Percentiles rank a stretch among this genome's conserved stretches.
These are phyloP conservation scores for Periophthalmus modestus DNA, from an alignment of 2,113 vertebrate species.

Conservation along the genomic window DNA sequence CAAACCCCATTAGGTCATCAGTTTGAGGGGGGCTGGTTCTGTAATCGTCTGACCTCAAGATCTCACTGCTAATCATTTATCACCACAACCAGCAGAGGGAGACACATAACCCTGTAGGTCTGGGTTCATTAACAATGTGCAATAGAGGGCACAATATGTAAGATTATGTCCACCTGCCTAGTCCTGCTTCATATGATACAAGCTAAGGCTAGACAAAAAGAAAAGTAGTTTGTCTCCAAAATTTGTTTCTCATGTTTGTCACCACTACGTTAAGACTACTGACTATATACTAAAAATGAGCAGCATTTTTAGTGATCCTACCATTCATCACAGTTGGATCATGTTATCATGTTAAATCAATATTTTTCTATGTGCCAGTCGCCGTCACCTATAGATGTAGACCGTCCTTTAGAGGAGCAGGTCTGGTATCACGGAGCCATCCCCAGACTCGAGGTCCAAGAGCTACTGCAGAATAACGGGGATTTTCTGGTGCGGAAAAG, in stretches of 20 bases:
- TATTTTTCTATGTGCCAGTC: slow-evolving; percentile 69
- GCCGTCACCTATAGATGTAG: slow-evolving; percentile 79
- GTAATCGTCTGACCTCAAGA: slow-evolving; percentile 30
- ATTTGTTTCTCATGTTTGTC: neutral
- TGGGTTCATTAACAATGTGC: slow-evolving; percentile 16
- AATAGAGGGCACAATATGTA: neutral
- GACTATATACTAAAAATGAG: neutral
- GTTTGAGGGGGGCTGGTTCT: slow-evolving; percentile 24
- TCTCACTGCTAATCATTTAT: slow-evolving; percentile 33
- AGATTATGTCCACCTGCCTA: neutral
- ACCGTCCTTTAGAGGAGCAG: slow-evolving; percentile 90
- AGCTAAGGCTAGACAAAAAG: neutral
- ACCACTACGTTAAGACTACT: neutral
- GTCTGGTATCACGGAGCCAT: slow-evolving; percentile 95
- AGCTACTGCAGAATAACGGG: slow-evolving; percentile 82
- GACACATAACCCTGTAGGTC: slow-evolving; percentile 2
- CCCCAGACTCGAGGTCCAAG: slow-evolving; percentile 85
- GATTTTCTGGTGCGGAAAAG: slow-evolving; percentile 96
- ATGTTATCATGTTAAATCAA: neutral
- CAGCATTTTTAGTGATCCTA: neutral
- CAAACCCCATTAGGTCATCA: slow-evolving; percentile 24
- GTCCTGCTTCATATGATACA: neutral
- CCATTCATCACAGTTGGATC: neutral
- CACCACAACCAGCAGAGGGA: slow-evolving; percentile 16
- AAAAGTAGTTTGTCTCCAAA: neutral